Evolutionary conservation across 92 coral and sea anemone species (phyloP).

Genomic region (Porites divaricata): DNA sequence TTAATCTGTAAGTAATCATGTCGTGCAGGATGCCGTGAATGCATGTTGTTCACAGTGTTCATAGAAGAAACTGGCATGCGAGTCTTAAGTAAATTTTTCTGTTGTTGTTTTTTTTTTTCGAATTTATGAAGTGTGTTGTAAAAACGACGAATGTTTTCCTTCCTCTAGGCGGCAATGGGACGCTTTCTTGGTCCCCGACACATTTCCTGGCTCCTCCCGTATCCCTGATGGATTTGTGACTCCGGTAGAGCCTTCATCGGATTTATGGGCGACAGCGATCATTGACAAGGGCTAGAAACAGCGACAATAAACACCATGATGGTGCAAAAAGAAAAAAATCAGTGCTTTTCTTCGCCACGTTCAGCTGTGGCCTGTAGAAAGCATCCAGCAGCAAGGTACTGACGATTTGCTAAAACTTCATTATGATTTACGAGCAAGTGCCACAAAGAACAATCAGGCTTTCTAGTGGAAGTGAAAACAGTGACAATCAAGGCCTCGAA

Average conservation of each 20-base stretch:
- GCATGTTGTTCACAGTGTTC: background rate
- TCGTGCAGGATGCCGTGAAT: too few relatives aligned
- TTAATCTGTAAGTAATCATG: too few relatives aligned
- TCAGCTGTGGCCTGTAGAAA: too few relatives aligned
- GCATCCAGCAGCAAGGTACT: too few relatives aligned
- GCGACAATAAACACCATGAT: background rate
- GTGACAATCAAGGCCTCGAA: too few relatives aligned
- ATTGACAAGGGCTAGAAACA: slow-evolving; percentile 21
- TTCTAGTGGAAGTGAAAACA: too few relatives aligned
- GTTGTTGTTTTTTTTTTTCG: background rate
- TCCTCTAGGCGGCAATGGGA: slow-evolving; percentile 88
- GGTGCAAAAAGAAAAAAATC: background rate
- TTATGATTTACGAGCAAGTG: too few relatives aligned
- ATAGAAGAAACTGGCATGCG: background rate
- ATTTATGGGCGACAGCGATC: slow-evolving; percentile 60
- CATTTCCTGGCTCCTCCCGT: slow-evolving; percentile 75
- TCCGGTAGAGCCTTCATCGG: slow-evolving; percentile 66
- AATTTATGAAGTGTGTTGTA: background rate
- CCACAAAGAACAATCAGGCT: too few relatives aligned
- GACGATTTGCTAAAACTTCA: too few relatives aligned
- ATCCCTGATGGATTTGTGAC: slow-evolving; percentile 75
- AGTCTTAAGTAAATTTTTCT: background rate
- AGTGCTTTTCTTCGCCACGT: too few relatives aligned
- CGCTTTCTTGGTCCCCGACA: slow-evolving; percentile 71
- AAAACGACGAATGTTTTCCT: background rate